Evolutionary conservation across 1,140 invertebrate species (phyloP).

Genomic region (Nephotettix cincticeps): DNA sequence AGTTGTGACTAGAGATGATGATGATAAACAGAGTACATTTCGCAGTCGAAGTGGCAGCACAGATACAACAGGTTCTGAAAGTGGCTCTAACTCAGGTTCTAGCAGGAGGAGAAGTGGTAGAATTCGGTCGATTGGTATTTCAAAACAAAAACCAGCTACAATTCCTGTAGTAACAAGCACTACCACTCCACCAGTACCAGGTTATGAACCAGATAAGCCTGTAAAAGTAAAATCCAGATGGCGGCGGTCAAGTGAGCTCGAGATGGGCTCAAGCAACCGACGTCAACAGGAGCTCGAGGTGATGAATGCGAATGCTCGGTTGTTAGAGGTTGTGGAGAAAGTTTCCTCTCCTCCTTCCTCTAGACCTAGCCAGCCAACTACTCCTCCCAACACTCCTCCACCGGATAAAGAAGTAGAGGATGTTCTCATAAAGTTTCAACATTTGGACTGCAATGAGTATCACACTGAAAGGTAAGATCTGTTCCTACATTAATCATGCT

Average conservation of each 20-base stretch:
- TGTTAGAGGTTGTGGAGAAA: constrained; percentile 3
- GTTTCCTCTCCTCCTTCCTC: constrained; percentile 26
- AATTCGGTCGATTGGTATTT: constrained; percentile 39
- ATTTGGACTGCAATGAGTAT: constrained; percentile 53
- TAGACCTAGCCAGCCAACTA: constrained; percentile 42
- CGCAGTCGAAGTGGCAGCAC: constrained; percentile 49
- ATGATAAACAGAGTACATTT: constrained; percentile 22
- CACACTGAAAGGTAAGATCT: constrained; percentile 43
- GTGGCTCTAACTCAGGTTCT: constrained; percentile 48
- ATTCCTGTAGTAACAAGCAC: not conserved
- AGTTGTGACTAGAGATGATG: not conserved
- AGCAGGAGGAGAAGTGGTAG: constrained; percentile 51
- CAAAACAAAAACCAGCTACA: not conserved
- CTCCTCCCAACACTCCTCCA: constrained; percentile 10
- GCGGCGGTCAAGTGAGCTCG: constrained; percentile 78
- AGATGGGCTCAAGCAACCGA: constrained; percentile 57
- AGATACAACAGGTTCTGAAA: constrained; percentile 50
- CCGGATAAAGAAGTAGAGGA: constrained; percentile 30
- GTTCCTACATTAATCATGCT: no score
- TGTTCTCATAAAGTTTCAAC: constrained; percentile 20
- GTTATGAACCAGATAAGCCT: constrained; percentile 59
- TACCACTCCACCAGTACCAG: not conserved
- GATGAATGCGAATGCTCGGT: not conserved
- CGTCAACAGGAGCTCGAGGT: constrained; percentile 6
- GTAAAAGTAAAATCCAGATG: constrained; percentile 86